Conservation (phyloP, 2,113 vertebrate species). For the Marmota monax region DNA sequence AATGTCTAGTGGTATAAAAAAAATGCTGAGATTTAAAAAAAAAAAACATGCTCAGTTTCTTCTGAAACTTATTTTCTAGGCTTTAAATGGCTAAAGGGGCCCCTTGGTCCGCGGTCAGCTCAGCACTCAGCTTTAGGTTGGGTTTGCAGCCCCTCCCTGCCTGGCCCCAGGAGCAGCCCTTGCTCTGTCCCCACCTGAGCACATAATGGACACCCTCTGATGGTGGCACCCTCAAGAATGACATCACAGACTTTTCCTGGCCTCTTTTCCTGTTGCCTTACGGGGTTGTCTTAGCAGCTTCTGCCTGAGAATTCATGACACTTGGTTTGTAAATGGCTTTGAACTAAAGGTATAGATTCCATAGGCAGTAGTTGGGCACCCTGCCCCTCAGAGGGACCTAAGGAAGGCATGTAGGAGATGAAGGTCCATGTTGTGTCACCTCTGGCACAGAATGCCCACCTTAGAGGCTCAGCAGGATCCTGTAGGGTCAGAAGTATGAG, state of each 20-base stretch:
- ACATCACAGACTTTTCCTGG: background rate
- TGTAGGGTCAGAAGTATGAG: background rate
- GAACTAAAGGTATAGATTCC: slow-evolving; percentile 35
- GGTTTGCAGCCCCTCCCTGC: background rate
- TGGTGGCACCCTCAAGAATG: background rate
- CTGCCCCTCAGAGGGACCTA: background rate
- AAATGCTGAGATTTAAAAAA: background rate
- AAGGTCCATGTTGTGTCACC: background rate
- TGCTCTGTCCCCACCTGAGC: slow-evolving; percentile 19
- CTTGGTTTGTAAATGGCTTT: slow-evolving; percentile 64
- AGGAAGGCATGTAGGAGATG: background rate
- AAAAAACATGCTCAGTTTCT: background rate
- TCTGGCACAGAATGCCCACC: background rate
- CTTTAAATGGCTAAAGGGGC: background rate
- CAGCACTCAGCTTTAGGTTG: too few species aligned
- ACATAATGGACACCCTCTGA: slow-evolving; percentile 57
- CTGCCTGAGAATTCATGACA: slow-evolving; percentile 56
- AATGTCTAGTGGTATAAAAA: background rate
- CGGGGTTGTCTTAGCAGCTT: slow-evolving; percentile 10
- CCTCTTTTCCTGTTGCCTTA: background rate
- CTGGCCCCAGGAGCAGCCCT: background rate
- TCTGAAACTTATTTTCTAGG: slow-evolving; percentile 31
- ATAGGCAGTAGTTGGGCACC: background rate
- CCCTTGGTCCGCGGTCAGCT: too few species aligned
- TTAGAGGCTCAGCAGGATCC: background rate